Conservation (phyloP, 2,888 invertebrate genomes). For the Brassicogethes aeneus region DNA sequence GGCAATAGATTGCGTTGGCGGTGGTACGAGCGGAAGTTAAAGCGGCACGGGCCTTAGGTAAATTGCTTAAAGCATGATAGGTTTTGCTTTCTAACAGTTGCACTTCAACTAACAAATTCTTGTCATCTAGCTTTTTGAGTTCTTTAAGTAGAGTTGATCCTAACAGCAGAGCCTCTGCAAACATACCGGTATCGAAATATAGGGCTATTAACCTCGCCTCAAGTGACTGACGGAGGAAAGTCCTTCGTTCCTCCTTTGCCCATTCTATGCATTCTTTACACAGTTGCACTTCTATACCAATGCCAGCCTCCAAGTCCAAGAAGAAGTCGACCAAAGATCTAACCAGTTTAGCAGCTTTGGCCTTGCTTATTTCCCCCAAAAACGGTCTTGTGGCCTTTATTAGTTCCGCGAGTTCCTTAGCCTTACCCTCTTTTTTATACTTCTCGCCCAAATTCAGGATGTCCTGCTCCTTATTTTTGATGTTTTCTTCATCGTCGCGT, state of each 20-base stretch:
- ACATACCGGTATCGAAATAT: constrained; percentile 88
- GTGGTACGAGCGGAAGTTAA: constrained; percentile 98
- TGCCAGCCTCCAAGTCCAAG: constrained; percentile 91
- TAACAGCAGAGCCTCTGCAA: constrained; percentile 73
- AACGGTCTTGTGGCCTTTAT: constrained; percentile 95
- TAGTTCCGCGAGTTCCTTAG: constrained; percentile 82
- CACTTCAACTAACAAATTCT: constrained; percentile 96
- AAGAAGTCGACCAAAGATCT: constrained; percentile 95
- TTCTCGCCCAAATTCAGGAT: constrained; percentile 88
- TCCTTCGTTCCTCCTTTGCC: constrained; percentile 96
- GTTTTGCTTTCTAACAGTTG: constrained; percentile 97
- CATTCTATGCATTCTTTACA: constrained; percentile 99
- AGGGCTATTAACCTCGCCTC: constrained; percentile 92
- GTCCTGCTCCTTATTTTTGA: constrained; percentile 86
- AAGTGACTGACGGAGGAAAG: constrained; percentile 91
- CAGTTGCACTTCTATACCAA: constrained; percentile 87
- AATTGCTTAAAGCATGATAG: constrained; percentile 93
- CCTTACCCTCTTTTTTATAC: constrained; percentile 89
- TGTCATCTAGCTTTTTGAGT: constrained; percentile 97
- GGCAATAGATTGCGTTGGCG: constrained; percentile 98
- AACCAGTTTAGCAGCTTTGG: constrained; percentile 97
- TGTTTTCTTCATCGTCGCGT: constrained; percentile 83
- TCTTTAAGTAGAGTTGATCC: constrained; percentile 86
- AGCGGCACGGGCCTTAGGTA: constrained; percentile 94
- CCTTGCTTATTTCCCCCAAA: constrained; percentile 90